Evolutionary conservation across 2,888 invertebrate genomes (phyloP).

Genomic region (Sipha maydis): DNA sequence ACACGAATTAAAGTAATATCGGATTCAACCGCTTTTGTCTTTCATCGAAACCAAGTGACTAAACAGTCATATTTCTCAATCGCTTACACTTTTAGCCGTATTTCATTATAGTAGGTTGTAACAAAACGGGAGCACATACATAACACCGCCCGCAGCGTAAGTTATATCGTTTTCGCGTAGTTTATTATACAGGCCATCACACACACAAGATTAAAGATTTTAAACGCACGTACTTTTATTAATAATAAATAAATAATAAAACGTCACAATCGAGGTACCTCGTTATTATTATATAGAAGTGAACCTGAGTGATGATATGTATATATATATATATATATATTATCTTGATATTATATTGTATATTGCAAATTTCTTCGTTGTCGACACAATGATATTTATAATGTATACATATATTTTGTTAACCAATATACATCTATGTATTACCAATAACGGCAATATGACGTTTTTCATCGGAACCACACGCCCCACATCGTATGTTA

Average conservation of each 20-base stretch:
- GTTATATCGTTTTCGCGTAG: background rate
- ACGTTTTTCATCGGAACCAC: conserved; percentile 13
- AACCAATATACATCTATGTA: background rate
- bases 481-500: background rate
- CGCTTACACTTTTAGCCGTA: too few species aligned
- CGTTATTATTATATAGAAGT: background rate
- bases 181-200: background rate
- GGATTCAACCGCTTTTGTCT: too few species aligned
- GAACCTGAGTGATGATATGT: background rate
- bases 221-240: background rate
- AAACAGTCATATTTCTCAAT: too few species aligned
- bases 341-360: conserved; percentile 32
- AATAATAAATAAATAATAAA: conserved; percentile 30
- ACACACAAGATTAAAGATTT: background rate
- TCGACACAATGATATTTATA: conserved; percentile 5
- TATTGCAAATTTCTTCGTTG: conserved; percentile 28
- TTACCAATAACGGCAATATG: conserved; percentile 23
- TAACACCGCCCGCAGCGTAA: background rate
- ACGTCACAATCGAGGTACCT: background rate
- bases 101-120: background rate
- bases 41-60: too few species aligned
- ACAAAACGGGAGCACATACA: background rate
- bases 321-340: background rate
- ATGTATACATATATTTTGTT: background rate
- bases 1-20: too few species aligned